These are phyloP conservation scores for Alligator sinensis DNA, from an alignment of 2,113 vertebrate species.

Conservation along the genomic window DNA sequence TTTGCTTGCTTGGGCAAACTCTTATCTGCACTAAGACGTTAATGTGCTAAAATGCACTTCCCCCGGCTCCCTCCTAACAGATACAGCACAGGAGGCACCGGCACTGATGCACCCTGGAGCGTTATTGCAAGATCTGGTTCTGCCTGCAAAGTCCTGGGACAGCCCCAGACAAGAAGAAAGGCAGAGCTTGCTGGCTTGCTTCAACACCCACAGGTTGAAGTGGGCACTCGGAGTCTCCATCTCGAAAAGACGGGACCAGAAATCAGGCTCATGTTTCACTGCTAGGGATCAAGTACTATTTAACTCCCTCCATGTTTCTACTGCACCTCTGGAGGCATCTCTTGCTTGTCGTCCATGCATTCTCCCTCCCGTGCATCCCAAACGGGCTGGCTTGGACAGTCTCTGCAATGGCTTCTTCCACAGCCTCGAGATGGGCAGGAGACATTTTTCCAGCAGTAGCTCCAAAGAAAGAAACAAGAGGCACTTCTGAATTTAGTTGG, in stretches of 20 bases:
- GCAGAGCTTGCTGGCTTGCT: background rate
- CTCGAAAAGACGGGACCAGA: background rate
- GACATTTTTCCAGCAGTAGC: background rate
- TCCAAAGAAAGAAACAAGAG: background rate
- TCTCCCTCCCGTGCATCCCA: background rate
- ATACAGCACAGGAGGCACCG: background rate
- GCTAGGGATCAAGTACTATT: background rate
- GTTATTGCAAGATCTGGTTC: background rate
- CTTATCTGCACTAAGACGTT: background rate
- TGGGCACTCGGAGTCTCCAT: background rate
- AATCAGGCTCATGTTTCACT: background rate
- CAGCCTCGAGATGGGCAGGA: background rate
- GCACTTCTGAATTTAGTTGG: background rate
- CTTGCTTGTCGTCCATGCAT: fast-evolving
- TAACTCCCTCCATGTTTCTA: background rate
- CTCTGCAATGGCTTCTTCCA: background rate
- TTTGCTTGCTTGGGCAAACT: background rate
- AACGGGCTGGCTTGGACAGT: background rate
- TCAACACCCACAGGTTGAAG: background rate
- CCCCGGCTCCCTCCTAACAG: background rate
- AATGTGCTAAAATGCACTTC: background rate
- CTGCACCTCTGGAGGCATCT: background rate
- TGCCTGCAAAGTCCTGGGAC: background rate
- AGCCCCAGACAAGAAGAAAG: background rate
- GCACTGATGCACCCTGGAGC: background rate